Conservation (phyloP, 2,888 invertebrate genomes). For the Cataglyphis altisquamis region DNA sequence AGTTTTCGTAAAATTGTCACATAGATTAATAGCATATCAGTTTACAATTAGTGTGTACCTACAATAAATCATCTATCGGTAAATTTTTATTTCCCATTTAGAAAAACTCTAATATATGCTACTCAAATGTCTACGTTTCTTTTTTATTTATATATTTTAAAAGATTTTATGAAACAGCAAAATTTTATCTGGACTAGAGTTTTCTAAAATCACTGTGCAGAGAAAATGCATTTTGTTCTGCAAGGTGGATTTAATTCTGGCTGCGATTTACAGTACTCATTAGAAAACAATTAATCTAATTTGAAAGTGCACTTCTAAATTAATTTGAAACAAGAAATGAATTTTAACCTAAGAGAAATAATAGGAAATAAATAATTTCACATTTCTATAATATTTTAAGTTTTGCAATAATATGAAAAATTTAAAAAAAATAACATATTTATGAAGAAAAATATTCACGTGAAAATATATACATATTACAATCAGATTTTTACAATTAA, state of each 20-base stretch:
- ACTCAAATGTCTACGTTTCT: neutral
- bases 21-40: neutral
- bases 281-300: conserved; percentile 3
- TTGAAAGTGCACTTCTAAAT: neutral
- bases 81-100: neutral
- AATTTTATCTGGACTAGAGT: neutral
- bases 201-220: neutral
- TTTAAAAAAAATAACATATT: neutral
- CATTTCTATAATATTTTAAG: neutral
- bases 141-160: neutral
- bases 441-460: neutral
- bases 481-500: neutral
- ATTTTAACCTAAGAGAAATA: neutral
- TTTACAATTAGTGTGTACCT: neutral
- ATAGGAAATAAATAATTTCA: neutral
- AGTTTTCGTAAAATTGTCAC: neutral
- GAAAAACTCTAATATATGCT: neutral
- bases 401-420: neutral
- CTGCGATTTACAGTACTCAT: neutral
- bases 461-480: neutral
- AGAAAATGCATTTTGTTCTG: neutral
- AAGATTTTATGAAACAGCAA: neutral
- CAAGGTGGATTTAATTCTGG: neutral
- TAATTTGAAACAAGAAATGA: neutral
- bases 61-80: neutral